Base-by-base conservation (phyloP, 2,113 vertebrate species). In the Capreolus pygargus region DNA sequence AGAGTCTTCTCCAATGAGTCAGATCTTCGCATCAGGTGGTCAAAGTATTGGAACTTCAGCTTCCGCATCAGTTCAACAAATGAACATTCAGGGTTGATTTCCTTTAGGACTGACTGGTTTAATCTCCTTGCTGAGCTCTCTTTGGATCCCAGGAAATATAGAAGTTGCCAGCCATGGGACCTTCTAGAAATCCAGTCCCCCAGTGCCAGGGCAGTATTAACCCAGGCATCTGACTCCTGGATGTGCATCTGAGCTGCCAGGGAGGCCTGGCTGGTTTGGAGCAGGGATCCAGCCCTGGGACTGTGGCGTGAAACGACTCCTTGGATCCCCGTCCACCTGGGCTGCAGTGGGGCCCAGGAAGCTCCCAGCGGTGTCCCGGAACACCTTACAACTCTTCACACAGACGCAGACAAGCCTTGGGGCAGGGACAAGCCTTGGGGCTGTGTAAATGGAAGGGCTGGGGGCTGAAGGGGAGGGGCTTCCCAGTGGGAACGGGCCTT, bases 151-250 rank as follows among this genome's bases (percentile, higher is more conserved):
- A 55, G 58, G 15, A 50, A 28, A 23, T 15, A 15, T 3, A 8
- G 39, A 52, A 43, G 39, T 28, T 12, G 58, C 28, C 60, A n/a
- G 19, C 25, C 30, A 1, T 0, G 4, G n/a, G 58, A 12, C 57
- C 39, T 33, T 16, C 27, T 5, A 23, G 82, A 45, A 28, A 23
- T 50, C 61, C 8, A 7, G 55, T 1, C 3, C 0, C 7, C 23
- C 28, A 1, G 28, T 0, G 7, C 33, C 7, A 1, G 43, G 11
- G 19, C 36, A 0, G 1, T 1, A 7, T 39, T 9, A 23, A 27
- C 54, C n/a, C 82, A 58, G 83, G 36, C 16, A 1, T 27, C 55
- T 19, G 83, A 58, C 36, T 11, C 15, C 36, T 39, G 25, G 82
- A 16, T 17, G 9, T 2, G 1, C 7, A n/a, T 74, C 43, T 39